Percentiles rank a stretch among this genome's conserved stretches.
These are phyloP conservation scores for Sphaeridia pumilis DNA, from an alignment of 2,888 invertebrate species.

Conservation along the genomic window DNA sequence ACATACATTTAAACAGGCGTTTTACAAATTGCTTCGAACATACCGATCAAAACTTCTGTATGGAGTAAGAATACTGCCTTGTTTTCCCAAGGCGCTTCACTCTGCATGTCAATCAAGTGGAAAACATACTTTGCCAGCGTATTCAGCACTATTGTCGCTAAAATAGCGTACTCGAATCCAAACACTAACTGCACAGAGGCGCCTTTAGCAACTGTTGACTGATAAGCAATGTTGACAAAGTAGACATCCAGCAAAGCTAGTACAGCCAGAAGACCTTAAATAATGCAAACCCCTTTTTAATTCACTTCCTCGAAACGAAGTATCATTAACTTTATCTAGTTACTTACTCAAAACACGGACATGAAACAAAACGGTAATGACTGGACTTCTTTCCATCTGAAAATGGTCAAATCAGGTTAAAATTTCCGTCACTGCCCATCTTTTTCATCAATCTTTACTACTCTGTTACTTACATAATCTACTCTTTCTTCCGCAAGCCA, in stretches of 20 bases:
- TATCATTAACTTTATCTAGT: constrained; percentile 15
- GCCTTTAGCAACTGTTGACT: constrained; percentile 80
- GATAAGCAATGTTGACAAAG: constrained; percentile 74
- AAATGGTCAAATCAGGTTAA: constrained; percentile 33
- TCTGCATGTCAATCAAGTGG: constrained; percentile 77
- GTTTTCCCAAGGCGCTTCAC: constrained; percentile 97
- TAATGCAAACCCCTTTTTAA: background rate
- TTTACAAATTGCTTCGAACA: too few relatives aligned
- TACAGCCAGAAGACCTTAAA: constrained; percentile 55
- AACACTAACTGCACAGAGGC: constrained; percentile 97
- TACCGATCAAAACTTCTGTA: constrained; percentile 88
- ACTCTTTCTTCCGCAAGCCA: constrained; percentile 99
- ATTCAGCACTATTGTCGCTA: constrained; percentile 83
- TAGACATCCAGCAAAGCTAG: constrained; percentile 72
- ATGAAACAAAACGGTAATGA: constrained; percentile 92
- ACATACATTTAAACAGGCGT: background rate
- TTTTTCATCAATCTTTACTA: background rate
- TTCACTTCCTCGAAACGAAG: background rate
- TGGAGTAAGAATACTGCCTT: constrained; percentile 96
- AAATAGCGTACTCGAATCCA: constrained; percentile 97
- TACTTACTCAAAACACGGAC: constrained; percentile 65
- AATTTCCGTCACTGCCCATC: background rate
- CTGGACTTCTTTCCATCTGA: constrained; percentile 97
- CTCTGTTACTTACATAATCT: constrained; percentile 72
- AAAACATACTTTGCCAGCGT: constrained; percentile 82